Base-by-base conservation (phyloP, 2,113 vertebrate species). In the Gulo gulo region DNA sequence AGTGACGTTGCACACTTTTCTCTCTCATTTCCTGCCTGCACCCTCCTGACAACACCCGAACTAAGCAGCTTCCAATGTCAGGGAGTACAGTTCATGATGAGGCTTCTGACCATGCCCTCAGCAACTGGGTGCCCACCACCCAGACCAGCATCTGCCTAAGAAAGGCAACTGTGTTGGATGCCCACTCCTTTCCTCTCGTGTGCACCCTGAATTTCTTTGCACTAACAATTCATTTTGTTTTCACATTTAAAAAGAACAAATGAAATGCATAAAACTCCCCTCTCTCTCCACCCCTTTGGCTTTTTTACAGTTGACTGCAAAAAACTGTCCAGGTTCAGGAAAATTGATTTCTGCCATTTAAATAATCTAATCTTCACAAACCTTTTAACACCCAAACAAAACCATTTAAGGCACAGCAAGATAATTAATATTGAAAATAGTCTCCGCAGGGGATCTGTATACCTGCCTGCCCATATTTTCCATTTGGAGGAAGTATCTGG, bases 311-410 rank as follows among this genome's bases (percentile, higher is more conserved):
- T 82, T 95, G 96, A 89, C 98, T 99, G 93, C 65, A 96, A 97
- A 90, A 79, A 93, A 98, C 96, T 87, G 91, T 88, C 96, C 95
- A 97, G 57, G 94, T 98, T 97, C 97, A 97, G 94, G 97, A 96
- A 98, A 99, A 98, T 98, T 97, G 94, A 98, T 98, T 98, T 98
- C 97, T 98, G 84, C 95, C 96, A 97, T 98, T 98, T 98, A 98
- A 98, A 98, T 98, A 97, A 98, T 98, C 98, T 98, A 98, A 98
- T 98, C 98, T 98, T 98, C 97, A 95, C 98, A 99, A 98, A 98
- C 91, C 92, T 97, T 98, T 98, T 98, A 98, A 97, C 74, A 8
- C 88, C 95, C 97, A 98, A 90, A 97, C 78, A 98, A 98, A 98
- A 94, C 97, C 98, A 97, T 96, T 99, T 98, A 98, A 98, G 0